These are phyloP conservation scores for Caenorhabditis drosophilae DNA, from an alignment of 2,888 invertebrate species.

Conservation along the genomic window DNA sequence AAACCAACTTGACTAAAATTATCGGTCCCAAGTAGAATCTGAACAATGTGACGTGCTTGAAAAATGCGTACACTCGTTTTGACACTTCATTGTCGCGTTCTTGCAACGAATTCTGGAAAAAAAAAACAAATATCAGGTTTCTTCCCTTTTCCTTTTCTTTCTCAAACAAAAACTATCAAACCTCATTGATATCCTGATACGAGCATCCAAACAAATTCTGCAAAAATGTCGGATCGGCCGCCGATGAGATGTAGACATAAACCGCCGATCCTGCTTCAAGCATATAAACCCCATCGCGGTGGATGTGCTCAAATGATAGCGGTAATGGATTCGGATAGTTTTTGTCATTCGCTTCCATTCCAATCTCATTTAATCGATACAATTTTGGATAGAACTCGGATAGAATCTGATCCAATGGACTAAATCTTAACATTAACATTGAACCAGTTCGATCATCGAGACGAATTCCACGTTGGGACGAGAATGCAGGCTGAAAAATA, in stretches of 20 bases:
- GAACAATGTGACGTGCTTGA: slow-evolving; percentile 40
- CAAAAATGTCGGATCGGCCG: slow-evolving; percentile 44
- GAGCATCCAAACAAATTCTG: slow-evolving; percentile 44
- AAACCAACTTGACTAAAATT: slow-evolving; percentile 41
- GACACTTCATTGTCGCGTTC: slow-evolving; percentile 41
- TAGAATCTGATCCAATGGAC: slow-evolving; percentile 82
- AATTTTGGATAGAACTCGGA: slow-evolving; percentile 88
- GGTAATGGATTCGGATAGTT: slow-evolving; percentile 80
- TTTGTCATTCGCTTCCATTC: slow-evolving; percentile 9
- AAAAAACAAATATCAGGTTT: not conserved
- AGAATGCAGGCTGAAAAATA: slow-evolving; percentile 79
- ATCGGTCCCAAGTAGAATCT: slow-evolving; percentile 45
- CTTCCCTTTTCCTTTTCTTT: too few species aligned
- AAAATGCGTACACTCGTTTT: slow-evolving; percentile 37
- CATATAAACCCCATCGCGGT: slow-evolving; percentile 85
- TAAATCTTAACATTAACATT: slow-evolving; percentile 89
- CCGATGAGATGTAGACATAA: slow-evolving; percentile 43
- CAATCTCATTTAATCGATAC: slow-evolving; percentile 80
- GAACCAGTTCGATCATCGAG: slow-evolving; percentile 90
- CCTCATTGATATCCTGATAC: slow-evolving; percentile 48
- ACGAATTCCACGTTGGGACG: slow-evolving; percentile 81
- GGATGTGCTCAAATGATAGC: slow-evolving; percentile 80
- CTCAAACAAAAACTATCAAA: slow-evolving; percentile 15
- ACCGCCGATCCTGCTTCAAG: slow-evolving; percentile 81
- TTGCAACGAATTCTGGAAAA: slow-evolving; percentile 30